A percentile compares a stretch with the other conserved stretches of the same genome.
These are phyloP conservation scores for Dendropsophus ebraccatus DNA, from an alignment of 2,113 vertebrate species.

Conservation along the genomic window DNA sequence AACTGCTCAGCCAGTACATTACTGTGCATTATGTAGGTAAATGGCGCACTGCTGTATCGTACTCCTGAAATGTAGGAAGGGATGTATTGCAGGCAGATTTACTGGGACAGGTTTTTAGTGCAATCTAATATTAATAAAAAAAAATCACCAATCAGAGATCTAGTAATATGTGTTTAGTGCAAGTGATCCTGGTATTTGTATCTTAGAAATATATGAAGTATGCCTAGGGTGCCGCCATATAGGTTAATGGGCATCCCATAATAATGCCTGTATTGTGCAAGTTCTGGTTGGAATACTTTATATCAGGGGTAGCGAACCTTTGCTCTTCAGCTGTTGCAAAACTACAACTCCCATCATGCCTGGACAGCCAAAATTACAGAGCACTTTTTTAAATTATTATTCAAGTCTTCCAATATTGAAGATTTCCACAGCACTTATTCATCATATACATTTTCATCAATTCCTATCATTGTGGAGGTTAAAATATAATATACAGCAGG, in stretches of 20 bases:
- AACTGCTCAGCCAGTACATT: background rate
- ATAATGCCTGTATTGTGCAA: background rate
- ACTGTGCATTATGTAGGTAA: background rate
- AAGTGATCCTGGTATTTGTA: background rate
- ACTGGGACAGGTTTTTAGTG: background rate
- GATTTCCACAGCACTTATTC: too few relatives aligned
- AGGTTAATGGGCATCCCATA: background rate
- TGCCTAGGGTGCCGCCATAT: background rate
- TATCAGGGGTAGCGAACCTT: too few relatives aligned
- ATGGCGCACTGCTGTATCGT: background rate
- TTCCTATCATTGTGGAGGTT: too few relatives aligned
- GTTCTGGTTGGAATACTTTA: background rate
- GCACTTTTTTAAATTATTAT: too few relatives aligned
- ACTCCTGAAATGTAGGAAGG: background rate
- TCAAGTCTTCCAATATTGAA: too few relatives aligned
- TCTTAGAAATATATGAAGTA: background rate
- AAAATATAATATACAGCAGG: too few relatives aligned
- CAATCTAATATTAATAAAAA: background rate
- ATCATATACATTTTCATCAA: too few relatives aligned
- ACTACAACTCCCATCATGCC: too few relatives aligned
- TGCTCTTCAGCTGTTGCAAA: too few relatives aligned
- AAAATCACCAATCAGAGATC: background rate
- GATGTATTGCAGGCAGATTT: background rate
- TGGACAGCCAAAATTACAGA: too few relatives aligned
- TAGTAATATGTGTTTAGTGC: background rate